These are phyloP conservation scores for Folsomia candida DNA, from an alignment of 2,888 invertebrate species.

Conservation along the genomic window DNA sequence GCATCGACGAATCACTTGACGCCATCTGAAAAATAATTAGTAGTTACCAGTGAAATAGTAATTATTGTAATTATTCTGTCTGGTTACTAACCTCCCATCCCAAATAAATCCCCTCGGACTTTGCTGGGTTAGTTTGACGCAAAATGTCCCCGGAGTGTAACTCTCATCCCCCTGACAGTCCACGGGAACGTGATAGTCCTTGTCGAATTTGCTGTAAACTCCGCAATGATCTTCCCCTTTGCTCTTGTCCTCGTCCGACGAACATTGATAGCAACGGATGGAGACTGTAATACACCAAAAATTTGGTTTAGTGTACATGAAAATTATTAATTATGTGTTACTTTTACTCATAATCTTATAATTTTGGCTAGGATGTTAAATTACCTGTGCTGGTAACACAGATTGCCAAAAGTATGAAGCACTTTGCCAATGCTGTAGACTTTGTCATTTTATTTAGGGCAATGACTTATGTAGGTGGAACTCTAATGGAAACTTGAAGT, in stretches of 20 bases:
- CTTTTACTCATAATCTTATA: no score
- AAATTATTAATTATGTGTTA: not conserved
- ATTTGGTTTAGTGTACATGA: no score
- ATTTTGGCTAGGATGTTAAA: not conserved
- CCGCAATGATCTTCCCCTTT: constrained; percentile 84
- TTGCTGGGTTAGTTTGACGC: constrained; percentile 91
- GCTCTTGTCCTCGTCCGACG: constrained; percentile 73
- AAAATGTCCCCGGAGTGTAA: constrained; percentile 90
- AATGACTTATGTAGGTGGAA: no score
- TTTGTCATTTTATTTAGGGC: not conserved
- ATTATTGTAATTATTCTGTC: not conserved
- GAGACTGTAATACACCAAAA: constrained; percentile 59
- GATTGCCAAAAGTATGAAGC: not conserved
- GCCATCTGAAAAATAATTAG: constrained; percentile 63
- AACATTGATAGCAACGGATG: constrained; percentile 91
- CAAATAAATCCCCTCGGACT: constrained; percentile 92
- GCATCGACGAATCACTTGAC: constrained; percentile 84
- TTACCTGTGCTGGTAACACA: not conserved
- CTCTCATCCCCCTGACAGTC: constrained; percentile 94
- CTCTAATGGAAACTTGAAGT: no score
- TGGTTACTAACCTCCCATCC: constrained; percentile 48
- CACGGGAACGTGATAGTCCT: constrained; percentile 78
- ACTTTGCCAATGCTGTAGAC: not conserved
- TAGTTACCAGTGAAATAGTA: not conserved
- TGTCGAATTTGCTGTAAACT: constrained; percentile 81